Base-by-base conservation (phyloP, 2,797 vertebrate species). In the Monodelphis domestica region DNA sequence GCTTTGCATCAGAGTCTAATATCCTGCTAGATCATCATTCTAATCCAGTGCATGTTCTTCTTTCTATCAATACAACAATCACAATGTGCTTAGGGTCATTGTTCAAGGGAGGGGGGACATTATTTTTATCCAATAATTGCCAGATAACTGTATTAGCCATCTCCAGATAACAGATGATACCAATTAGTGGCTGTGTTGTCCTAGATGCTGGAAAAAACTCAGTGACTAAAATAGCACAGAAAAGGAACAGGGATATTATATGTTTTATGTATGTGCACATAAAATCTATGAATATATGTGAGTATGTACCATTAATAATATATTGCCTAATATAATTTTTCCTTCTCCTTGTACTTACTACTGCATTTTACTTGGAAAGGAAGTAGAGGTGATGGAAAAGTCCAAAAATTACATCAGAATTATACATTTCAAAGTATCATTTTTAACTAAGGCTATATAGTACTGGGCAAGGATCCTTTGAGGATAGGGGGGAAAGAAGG, bases 91-190 rank as follows among this genome's bases (percentile, higher is more conserved):
- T 93, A 50, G 9, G 24, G 24, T 51, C 87, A 70, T 28, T 88
- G 28, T 30, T 95, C 51, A 45, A 94, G 56, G 87, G 1, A 53
- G 30, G 54, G 89, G 11, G 59, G 33, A 63, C 12, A n/a, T 55
- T 93, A 2, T 57, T 91, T 91, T 90, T 91, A 91, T 50, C 89
- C n/a, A 59, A n/a, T 87, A 93, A 90, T 87, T 91, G 63, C 14
- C 53, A 17, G 70, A 78, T 45, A 78, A 78, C 38, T 78, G 38
- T 78, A 78, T 78, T 78, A 78, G 21, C 38, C 70, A 78, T 12
- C 33, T 84, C 93, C 33, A 30, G 30, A 50, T 88, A 92, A 53
- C 12, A 90, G 87, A 45, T 53, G 0, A 70, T 54, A 90, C 28
- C 33, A 78, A 54, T 55, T 90, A 89, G 30, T 15, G 21, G 38